phyloP scores from a whole-genome alignment of 2,797 vertebrate species.

The Allobates femoralis region DNA sequence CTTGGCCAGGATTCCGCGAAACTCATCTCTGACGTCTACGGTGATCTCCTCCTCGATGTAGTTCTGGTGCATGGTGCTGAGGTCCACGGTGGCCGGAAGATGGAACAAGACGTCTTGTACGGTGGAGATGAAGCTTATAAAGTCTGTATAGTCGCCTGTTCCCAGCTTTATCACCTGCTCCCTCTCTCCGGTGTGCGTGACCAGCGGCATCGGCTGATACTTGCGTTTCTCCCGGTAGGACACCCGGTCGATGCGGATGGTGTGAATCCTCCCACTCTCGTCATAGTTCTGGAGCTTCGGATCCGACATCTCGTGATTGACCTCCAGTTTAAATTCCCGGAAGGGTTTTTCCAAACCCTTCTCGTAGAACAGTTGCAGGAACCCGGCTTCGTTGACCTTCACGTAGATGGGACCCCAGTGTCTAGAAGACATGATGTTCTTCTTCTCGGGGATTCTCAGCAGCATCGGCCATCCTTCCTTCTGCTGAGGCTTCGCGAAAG shows the following conservation, averaged over 20 bases:
- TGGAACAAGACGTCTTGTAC: constrained; percentile 80
- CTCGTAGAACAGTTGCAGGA: constrained; percentile 86
- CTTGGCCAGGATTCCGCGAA: constrained; percentile 81
- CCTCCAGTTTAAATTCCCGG: constrained; percentile 82
- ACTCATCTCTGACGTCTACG: constrained; percentile 84
- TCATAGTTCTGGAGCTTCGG: constrained; percentile 87
- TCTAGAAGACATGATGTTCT: constrained; percentile 92
- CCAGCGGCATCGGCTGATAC: constrained; percentile 84
- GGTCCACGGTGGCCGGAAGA: constrained; percentile 75
- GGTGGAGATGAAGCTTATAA: constrained; percentile 81
- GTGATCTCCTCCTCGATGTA: constrained; percentile 86
- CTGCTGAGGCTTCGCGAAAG: constrained; percentile 71
- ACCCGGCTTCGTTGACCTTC: constrained; percentile 76
- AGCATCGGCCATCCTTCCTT: constrained; percentile 89
- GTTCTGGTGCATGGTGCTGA: constrained; percentile 77
- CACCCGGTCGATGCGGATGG: constrained; percentile 82
- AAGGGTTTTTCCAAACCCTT: constrained; percentile 88
- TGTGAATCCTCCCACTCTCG: constrained; percentile 86
- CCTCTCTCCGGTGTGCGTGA: constrained; percentile 80
- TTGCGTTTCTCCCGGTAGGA: constrained; percentile 87
- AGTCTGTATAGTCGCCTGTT: constrained; percentile 83
- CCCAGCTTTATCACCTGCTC: constrained; percentile 88
- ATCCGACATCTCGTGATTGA: constrained; percentile 84
- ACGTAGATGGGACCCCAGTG: constrained; percentile 90
- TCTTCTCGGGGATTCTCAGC: constrained; percentile 90